Conservation (phyloP, 2,797 vertebrate genomes). For the Sandelia bainsii region DNA sequence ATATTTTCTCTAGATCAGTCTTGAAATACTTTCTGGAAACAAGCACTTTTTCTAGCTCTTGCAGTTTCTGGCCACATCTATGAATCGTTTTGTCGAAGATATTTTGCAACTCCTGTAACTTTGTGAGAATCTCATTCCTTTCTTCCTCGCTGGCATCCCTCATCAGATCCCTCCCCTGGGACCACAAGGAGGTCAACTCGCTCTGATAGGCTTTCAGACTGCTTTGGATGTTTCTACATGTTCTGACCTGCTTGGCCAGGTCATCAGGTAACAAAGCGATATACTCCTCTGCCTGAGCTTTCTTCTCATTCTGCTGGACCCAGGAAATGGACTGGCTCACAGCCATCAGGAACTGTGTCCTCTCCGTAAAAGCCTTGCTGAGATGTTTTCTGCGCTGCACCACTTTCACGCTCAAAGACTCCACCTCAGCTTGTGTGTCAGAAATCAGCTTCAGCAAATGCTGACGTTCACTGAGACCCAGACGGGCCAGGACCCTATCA, state of each 20-base stretch:
- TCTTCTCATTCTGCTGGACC: slow-evolving; percentile 94
- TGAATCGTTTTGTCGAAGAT: slow-evolving; percentile 91
- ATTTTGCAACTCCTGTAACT: slow-evolving; percentile 93
- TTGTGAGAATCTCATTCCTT: slow-evolving; percentile 90
- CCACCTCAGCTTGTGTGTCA: slow-evolving; percentile 88
- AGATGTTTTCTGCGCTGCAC: slow-evolving; percentile 92
- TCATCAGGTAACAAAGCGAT: slow-evolving; percentile 93
- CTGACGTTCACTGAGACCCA: slow-evolving; percentile 93
- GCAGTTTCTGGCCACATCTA: slow-evolving; percentile 90
- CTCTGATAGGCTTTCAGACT: slow-evolving; percentile 93
- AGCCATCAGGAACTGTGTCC: slow-evolving; percentile 94
- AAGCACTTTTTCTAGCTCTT: slow-evolving; percentile 93
- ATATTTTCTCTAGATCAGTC: slow-evolving; percentile 95
- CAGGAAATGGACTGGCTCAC: slow-evolving; percentile 91
- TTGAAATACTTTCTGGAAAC: slow-evolving; percentile 96
- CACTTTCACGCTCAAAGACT: slow-evolving; percentile 88
- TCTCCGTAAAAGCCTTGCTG: slow-evolving; percentile 95
- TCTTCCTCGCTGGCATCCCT: slow-evolving; percentile 93
- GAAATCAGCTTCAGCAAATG: slow-evolving; percentile 89
- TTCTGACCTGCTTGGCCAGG: slow-evolving; percentile 91
- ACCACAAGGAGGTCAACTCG: slow-evolving; percentile 92
- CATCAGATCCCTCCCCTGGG: slow-evolving; percentile 93
- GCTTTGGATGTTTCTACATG: slow-evolving; percentile 90
- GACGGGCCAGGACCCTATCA: slow-evolving; percentile 89
- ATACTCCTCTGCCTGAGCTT: slow-evolving; percentile 90